A percentile compares a stretch with the other conserved stretches of the same genome.
These are phyloP conservation scores for Sternotherus odoratus DNA, from an alignment of 2,797 vertebrate genomes.

Conservation along the genomic window DNA sequence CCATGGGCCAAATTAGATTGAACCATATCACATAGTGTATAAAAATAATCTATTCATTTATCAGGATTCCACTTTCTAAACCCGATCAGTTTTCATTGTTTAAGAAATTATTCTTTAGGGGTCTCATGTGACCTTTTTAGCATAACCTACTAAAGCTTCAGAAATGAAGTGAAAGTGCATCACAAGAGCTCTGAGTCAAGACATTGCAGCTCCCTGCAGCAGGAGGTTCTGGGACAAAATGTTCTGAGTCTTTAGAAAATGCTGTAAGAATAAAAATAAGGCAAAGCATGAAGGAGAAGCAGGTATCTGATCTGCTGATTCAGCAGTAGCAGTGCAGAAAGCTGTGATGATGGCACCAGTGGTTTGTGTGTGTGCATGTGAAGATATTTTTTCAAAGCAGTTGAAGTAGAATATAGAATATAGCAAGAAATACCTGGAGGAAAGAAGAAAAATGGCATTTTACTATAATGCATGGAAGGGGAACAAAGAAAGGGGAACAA, in stretches of 20 bases:
- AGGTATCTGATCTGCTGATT: not conserved
- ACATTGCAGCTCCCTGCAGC: constrained; percentile 19
- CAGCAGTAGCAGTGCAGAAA: not conserved
- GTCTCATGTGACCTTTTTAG: fast-evolving
- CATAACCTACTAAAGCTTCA: not conserved
- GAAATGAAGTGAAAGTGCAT: fast-evolving
- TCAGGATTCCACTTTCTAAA: not conserved
- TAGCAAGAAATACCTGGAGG: not conserved
- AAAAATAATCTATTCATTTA: not conserved
- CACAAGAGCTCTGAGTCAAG: not conserved
- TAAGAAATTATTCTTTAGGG: not conserved
- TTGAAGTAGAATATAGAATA: fast-evolving
- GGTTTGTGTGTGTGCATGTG: not conserved
- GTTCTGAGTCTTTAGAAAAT: not conserved
- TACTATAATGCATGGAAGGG: not conserved
- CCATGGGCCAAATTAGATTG: not conserved
- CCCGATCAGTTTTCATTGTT: not conserved
- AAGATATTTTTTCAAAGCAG: not conserved
- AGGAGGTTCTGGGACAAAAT: not conserved
- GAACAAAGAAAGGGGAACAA: not conserved
- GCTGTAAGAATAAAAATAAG: not conserved
- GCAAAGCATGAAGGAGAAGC: not conserved
- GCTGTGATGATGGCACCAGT: not conserved
- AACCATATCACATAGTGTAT: not conserved
- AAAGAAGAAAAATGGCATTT: not conserved